Evolutionary conservation across 2,797 vertebrate genomes (phyloP).

Genomic region (Apodemus agrarius): DNA sequence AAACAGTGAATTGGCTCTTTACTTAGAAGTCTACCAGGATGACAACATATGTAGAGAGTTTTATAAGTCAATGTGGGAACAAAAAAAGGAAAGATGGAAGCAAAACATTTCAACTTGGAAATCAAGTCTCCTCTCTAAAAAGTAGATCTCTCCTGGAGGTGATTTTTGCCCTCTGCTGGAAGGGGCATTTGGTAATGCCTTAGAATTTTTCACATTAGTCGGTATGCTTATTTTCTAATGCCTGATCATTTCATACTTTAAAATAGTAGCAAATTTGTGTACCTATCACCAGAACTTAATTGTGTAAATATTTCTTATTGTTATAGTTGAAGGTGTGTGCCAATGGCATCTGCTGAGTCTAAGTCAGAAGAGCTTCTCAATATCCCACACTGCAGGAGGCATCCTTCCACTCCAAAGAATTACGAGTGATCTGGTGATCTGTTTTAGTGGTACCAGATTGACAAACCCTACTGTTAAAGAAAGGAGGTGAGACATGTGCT

Average conservation of each 20-base stretch:
- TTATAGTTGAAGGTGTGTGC: background rate
- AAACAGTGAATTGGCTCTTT: background rate
- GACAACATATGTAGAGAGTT: constrained; percentile 33
- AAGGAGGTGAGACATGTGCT: background rate
- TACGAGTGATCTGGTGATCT: background rate
- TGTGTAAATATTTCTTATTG: background rate
- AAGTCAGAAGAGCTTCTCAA: background rate
- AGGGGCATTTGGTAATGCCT: background rate
- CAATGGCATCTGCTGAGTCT: background rate
- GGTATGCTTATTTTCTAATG: background rate
- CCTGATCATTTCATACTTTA: background rate
- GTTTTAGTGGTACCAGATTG: background rate
- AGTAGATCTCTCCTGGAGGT: background rate
- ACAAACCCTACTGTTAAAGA: background rate
- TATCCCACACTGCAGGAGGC: background rate
- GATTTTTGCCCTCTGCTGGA: background rate
- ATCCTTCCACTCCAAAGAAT: background rate
- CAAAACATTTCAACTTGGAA: background rate
- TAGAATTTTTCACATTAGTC: background rate
- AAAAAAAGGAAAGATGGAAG: background rate
- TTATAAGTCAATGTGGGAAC: background rate
- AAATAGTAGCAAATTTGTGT: background rate
- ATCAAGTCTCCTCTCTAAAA: background rate
- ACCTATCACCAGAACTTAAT: background rate
- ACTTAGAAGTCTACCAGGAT: background rate